Conservation (phyloP, 2,113 vertebrate genomes). For the Coturnix japonica region DNA sequence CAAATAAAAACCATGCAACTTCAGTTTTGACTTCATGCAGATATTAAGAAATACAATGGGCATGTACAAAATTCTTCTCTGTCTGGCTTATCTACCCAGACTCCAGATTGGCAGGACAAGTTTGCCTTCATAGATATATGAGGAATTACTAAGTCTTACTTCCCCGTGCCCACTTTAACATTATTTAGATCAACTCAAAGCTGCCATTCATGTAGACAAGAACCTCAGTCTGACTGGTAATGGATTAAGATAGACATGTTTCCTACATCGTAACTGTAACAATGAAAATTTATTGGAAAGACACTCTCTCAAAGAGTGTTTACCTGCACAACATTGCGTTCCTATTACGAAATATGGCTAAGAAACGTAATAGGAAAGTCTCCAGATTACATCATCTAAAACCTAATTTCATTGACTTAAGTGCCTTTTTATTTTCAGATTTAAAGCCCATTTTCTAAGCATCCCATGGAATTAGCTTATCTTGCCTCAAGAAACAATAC, state of each 20-base stretch:
- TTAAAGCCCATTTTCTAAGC: slow-evolving; percentile 73
- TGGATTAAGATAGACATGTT: not conserved
- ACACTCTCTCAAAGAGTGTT: not conserved
- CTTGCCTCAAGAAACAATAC: slow-evolving; percentile 73
- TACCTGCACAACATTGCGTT: not conserved
- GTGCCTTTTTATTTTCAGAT: slow-evolving; percentile 47
- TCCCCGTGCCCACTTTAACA: not conserved
- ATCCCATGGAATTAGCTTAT: slow-evolving; percentile 61
- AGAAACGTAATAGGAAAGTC: not conserved
- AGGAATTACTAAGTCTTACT: not conserved
- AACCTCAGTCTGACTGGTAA: not conserved
- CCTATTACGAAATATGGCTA: not conserved
- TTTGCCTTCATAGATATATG: not conserved
- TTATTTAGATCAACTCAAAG: not conserved
- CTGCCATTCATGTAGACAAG: not conserved
- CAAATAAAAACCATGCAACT: not conserved
- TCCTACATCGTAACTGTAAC: not conserved
- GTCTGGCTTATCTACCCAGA: not conserved
- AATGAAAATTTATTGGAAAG: not conserved
- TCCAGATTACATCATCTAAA: not conserved
- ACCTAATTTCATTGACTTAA: slow-evolving; percentile 60
- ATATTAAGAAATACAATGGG: not conserved
- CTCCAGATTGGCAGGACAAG: not conserved
- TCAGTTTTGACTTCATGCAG: not conserved
- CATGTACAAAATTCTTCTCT: not conserved